Evolutionary conservation across 2,113 vertebrate genomes (phyloP), one percentile per base, ranked within the genome.

Genomic region (Mugil cephalus): DNA sequence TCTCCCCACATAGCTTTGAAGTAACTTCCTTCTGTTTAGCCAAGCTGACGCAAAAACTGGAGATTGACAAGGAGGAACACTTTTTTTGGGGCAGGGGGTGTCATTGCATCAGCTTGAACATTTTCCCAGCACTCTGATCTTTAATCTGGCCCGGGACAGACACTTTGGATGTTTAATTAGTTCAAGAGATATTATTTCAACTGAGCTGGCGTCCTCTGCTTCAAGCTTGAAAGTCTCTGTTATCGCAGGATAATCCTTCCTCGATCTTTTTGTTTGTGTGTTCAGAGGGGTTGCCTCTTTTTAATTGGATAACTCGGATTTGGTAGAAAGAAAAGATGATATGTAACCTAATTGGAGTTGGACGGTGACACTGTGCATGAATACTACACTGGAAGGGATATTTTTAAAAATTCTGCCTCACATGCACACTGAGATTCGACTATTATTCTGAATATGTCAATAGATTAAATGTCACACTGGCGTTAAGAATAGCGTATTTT

Each of bases 111-210:
- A 79, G 62, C 8, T 36, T 45, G 51, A 68, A 53, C 3, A 12
- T 47, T 35, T 42, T 38, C 62, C 13, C 40, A 17, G 10, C 46
- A 3, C 56, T 36, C 42, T 51, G 52, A 69, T 69, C 54, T 72
- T 19, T 47, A 13, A 82, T 63, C 70, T 61, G 45, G 34, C 52
- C 38, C 1, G 21, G 30, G 62, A 75, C 66, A 8, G 34, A 58
- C 24, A 30, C 65, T 82, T 61, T 69, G 70, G 61, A 71, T 46
- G 15, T 48, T 68, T 75, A 72, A 74, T 59, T 42, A 74, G 48
- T 48, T 68, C 8, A 69, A 68, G 59, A 51, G 60, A 63, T 40
- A 40, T 62, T 38, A 69, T 50, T 50, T 34, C 10, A 36, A 38
- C 3, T 10, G 19, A 55, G 54, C n/a, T 60, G 18, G 35, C 3